Conservation (phyloP, 2,888 invertebrate genomes). For the Alentia gelatinosa region DNA sequence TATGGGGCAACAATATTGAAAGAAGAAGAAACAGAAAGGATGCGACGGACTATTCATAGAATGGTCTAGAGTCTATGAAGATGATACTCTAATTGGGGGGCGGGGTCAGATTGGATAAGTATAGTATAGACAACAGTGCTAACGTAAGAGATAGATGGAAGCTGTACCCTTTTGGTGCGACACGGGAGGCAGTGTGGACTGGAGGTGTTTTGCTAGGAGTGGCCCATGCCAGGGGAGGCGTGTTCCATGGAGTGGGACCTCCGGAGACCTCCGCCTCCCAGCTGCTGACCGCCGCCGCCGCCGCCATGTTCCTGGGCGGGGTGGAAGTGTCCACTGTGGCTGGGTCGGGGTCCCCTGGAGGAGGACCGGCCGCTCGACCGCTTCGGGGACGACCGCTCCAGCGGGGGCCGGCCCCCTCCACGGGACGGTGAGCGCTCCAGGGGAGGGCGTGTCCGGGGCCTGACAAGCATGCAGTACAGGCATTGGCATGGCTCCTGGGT, state of each 20-base stretch:
- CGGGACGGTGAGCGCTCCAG: constrained; percentile 21
- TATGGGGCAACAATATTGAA: no score
- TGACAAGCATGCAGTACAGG: constrained; percentile 36
- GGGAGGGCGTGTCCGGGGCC: not conserved
- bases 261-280: not conserved
- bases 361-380: constrained; percentile 8
- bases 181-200: constrained; percentile 23
- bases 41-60: no score
- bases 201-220: constrained; percentile 37
- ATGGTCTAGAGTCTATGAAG: no score
- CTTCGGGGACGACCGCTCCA: constrained; percentile 42
- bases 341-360: constrained; percentile 21
- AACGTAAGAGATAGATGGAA: not conserved
- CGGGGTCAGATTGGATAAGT: no score
- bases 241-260: constrained; percentile 43
- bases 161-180: constrained; percentile 10
- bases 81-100: no score
- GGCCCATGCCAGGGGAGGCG: constrained; percentile 5
- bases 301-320: not conserved
- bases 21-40: no score
- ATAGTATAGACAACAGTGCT: not conserved
- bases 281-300: not conserved
- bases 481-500: constrained; percentile 50
- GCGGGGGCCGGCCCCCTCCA: constrained; percentile 3
- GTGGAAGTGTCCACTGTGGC: constrained; percentile 40